Evolutionary conservation across 2,888 invertebrate genomes (phyloP), one percentile per base, ranked within the genome.

Genomic region (Acrocyrtus sp.): DNA sequence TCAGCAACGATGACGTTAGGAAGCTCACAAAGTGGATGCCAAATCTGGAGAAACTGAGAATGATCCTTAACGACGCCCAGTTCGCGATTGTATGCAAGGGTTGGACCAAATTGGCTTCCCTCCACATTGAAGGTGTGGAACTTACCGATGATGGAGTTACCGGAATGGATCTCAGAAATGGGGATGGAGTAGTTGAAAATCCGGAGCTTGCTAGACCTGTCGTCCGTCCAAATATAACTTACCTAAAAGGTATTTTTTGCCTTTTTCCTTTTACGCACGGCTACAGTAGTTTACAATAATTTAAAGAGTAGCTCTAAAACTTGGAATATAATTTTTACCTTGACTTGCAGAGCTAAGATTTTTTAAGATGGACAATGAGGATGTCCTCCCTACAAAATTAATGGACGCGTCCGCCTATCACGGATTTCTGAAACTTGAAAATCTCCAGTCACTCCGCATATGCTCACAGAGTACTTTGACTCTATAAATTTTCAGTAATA

Each of bases 331-430:
- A 21, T 41, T 41, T 41, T 22, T 10, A 17, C 21, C 43, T 2
- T 10, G 2, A 17, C 50, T 19, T 62, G 1, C 19, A 65, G 63
- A 45, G 5, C 27, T 65, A 12, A 19, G 47, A 19, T 27, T 27
- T 19, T 65, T 65, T 24, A 45, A 1, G 29, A 45, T 65, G 53
- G 2, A 17, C 4, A 63, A 53, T 21, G 53, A 53, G 1, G 21
- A n/a, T n/a, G 10, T 43, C 8, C 19, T 51, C 1, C 43, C 63
- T 27, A 63, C 54, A 26, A 54, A 22, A 3, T 24, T 65, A 24
- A 45, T 22, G 27, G 63, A 54, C n/a, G 45, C 26, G 15, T 65
- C 54, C 0, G 63, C 34, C 5, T 22, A 17, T 22, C 27, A 54
- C 12, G 63, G 63, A n/a, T 65, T 65, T 29, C 43, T 65, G 1